Conservation (phyloP, 2,113 vertebrate genomes). For the Ivindomyrus marchei region DNA sequence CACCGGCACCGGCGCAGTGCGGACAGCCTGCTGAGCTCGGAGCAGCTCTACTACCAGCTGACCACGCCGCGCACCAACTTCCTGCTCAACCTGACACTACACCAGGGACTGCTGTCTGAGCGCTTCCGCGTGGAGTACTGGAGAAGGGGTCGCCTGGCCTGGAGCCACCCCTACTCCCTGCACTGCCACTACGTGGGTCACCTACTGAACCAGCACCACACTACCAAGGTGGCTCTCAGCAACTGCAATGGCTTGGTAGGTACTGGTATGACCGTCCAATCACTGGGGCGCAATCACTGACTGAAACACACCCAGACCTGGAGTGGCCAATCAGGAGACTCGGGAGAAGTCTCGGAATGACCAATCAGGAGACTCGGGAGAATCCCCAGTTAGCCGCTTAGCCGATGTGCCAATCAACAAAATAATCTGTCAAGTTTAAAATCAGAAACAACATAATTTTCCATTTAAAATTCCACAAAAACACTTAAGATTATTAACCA, state of each 20-base stretch:
- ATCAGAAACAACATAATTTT: background rate
- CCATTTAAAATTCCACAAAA: background rate
- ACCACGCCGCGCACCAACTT: constrained; percentile 80
- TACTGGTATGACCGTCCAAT: background rate
- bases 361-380: no score
- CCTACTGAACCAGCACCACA: constrained; percentile 77
- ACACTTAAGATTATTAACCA: background rate
- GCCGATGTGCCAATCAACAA: background rate
- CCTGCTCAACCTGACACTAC: constrained; percentile 87
- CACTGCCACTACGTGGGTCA: constrained; percentile 90
- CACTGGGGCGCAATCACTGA: background rate
- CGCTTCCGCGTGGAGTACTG: constrained; percentile 95
- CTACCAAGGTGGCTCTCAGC: constrained; percentile 90
- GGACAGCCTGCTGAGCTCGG: constrained; percentile 40
- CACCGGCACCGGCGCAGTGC: constrained; percentile 48
- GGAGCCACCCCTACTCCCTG: constrained; percentile 81
- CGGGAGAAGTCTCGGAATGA: no score
- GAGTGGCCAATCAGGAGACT: background rate
- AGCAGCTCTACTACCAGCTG: constrained; percentile 86
- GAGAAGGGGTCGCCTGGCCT: constrained; percentile 79
- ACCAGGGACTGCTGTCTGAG: constrained; percentile 77
- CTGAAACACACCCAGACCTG: background rate
- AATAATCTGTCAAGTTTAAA: background rate
- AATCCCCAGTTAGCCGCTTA: background rate
- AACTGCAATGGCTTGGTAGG: constrained; percentile 98